Conservation (phyloP, 1,140 invertebrate genomes). For the Sipha flava region DNA sequence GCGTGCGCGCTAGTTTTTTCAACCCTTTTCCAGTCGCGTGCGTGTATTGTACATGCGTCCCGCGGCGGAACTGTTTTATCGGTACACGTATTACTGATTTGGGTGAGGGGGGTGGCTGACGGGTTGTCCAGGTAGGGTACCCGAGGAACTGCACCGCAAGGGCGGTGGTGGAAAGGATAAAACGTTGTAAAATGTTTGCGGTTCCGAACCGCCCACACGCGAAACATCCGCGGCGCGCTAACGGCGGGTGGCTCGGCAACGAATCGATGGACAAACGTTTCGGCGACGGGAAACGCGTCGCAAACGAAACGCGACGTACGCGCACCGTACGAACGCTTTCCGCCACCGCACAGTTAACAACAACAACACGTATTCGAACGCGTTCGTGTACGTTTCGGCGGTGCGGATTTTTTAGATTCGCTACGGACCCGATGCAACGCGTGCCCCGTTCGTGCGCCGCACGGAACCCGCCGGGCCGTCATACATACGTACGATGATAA, state of each 20-base stretch:
- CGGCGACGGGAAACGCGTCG: neutral
- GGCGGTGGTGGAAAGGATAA: neutral
- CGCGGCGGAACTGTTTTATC: neutral
- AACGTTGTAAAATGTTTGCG: neutral
- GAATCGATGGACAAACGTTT: neutral
- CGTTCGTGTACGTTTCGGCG: too few relatives aligned
- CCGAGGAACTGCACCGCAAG: too few relatives aligned
- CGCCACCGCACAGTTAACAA: neutral
- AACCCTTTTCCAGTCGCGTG: neutral
- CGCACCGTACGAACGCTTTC: too few relatives aligned
- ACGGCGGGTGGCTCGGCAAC: neutral
- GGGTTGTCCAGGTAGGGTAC: neutral
- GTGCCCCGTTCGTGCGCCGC: too few relatives aligned
- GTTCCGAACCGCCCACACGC: neutral
- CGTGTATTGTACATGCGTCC: neutral
- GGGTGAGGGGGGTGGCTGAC: neutral
- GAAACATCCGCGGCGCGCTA: neutral
- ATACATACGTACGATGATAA: too few relatives aligned
- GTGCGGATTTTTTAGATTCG: too few relatives aligned
- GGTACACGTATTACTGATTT: neutral
- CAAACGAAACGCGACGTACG: too few relatives aligned
- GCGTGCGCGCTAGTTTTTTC: neutral
- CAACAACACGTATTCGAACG: too few relatives aligned
- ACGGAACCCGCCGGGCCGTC: too few relatives aligned
- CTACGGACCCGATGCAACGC: too few relatives aligned